Evolutionary conservation across 2,797 vertebrate genomes (phyloP).

Genomic region (Nothura maculosa): DNA sequence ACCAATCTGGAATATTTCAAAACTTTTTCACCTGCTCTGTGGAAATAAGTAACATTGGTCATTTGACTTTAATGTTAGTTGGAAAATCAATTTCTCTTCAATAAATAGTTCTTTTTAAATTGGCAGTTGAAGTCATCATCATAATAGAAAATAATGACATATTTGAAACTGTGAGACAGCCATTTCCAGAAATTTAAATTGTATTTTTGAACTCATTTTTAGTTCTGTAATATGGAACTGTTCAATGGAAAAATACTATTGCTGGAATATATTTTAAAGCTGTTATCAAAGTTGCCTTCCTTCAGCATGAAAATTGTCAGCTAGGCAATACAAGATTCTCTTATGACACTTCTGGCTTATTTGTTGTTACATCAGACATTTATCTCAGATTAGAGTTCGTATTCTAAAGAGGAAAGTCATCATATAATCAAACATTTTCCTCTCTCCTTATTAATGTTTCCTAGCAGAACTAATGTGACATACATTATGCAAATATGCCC

Average conservation of each 20-base stretch:
- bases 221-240: rapidly evolving
- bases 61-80: not conserved
- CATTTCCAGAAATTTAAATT: not conserved
- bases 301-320: not conserved
- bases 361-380: not conserved
- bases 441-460: not conserved
- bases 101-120: not conserved
- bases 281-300: not conserved
- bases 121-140: not conserved
- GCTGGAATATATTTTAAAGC: not conserved
- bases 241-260: not conserved
- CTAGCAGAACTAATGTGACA: not conserved
- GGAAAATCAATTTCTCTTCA: not conserved
- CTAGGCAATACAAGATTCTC: not conserved
- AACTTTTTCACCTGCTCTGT: not conserved
- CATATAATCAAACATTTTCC: not conserved
- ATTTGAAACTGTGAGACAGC: not conserved
- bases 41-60: not conserved
- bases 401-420: not conserved
- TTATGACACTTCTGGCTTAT: not conserved
- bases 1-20: not conserved
- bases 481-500: not conserved
- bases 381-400: not conserved
- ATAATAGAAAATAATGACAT: not conserved
- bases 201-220: not conserved